Evolutionary conservation across 2,113 vertebrate species (phyloP), one percentile per base, ranked within the genome.

Genomic region (Chascanopsetta lugubris): DNA sequence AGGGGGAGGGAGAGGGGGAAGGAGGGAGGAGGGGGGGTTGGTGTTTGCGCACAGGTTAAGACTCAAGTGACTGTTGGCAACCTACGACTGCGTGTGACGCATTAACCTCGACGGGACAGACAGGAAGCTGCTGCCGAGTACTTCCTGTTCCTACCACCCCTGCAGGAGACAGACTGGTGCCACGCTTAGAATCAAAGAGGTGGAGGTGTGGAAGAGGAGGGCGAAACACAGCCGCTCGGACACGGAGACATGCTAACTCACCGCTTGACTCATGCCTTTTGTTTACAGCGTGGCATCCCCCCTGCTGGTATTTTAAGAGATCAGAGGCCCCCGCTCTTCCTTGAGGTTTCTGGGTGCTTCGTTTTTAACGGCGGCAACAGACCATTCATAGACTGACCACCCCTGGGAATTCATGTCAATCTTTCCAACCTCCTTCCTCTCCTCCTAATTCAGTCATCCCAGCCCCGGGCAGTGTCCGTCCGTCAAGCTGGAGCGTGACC

Each of bases 81-180:
- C 53, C 49, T 70, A 84, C 61, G 61, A 53, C 40, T 18, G 54
- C 47, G 27, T 61, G 69, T 89, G 88, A 92, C 85, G 85, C 90
- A 91, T 56, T 36, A 77, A 17, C 68, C 83, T 79, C 84, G 0
- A 21, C 29, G 69, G 75, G 66, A 63, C 80, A 89, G 89, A 85
- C 87, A 87, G 92, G 90, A 92, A 90, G 79, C 86, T 79, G 79
- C 85, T 79, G 86, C 82, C 81, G 77, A 93, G 70, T 87, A 91
- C 87, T 92, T 93, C 90, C 90, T 88, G 85, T 90, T 89, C 87
- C 91, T 91, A 90, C 83, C 84, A 90, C 80, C 77, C n/a, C 79
- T 85, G 69, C 82, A 88, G 85, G 90, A 91, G 90, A 91, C 92
- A 89, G 84, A 82, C 88, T 90, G 91, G 91, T 93, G 91, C 91